Conservation (phyloP, 2,797 vertebrate genomes). For the Amblyopsis hoosieri region DNA sequence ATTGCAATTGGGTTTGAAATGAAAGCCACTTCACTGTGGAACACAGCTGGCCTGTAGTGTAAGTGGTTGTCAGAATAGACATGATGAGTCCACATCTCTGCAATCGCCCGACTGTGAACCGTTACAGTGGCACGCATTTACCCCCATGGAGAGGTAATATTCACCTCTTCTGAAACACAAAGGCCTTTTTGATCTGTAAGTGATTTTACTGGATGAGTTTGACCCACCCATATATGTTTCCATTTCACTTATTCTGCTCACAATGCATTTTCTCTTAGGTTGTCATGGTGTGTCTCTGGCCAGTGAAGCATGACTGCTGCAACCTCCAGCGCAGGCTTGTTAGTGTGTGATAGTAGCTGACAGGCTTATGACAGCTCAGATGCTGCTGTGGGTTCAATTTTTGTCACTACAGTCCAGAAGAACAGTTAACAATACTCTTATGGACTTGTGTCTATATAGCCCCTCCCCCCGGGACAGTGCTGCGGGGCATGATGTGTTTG, state of each 20-base stretch:
- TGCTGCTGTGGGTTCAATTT: constrained; percentile 31
- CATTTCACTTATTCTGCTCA: constrained; percentile 38
- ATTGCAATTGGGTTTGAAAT: constrained; percentile 15
- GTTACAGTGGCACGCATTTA: constrained; percentile 36
- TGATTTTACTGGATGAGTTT: constrained; percentile 24
- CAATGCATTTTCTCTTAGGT: constrained; percentile 51
- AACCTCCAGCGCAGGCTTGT: constrained; percentile 45
- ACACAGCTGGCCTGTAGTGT: constrained; percentile 29
- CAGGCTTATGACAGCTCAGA: constrained; percentile 47
- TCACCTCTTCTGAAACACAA: constrained; percentile 31
- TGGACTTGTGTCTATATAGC: constrained; percentile 37
- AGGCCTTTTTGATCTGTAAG: constrained; percentile 32
- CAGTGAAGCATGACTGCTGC: constrained; percentile 35
- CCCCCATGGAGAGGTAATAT: constrained; percentile 31
- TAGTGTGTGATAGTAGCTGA: constrained; percentile 26
- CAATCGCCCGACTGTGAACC: constrained; percentile 37
- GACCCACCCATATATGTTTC: constrained; percentile 36
- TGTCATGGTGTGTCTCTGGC: constrained; percentile 53
- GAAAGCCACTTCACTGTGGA: constrained; percentile 26
- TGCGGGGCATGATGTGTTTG: constrained; percentile 1
- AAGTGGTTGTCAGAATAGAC: constrained; percentile 43
- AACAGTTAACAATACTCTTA: constrained; percentile 14
- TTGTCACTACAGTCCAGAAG: not conserved
- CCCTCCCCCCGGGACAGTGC: constrained; percentile 40
- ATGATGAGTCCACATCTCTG: constrained; percentile 20